These are phyloP conservation scores for Acanthosepion esculentum DNA, from an alignment of 2,888 invertebrate species.

Conservation along the genomic window DNA sequence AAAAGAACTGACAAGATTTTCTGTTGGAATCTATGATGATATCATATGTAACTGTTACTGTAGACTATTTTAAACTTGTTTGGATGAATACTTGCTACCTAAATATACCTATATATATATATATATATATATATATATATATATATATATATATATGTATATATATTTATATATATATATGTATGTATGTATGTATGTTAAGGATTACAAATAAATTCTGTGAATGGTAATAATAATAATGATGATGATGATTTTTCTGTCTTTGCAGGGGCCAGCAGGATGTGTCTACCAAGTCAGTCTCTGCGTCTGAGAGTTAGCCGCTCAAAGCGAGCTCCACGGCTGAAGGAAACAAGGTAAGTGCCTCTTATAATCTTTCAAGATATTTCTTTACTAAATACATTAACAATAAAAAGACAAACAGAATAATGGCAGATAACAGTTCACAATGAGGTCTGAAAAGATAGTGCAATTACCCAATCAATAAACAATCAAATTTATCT, in stretches of 20 bases:
- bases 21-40: too few species aligned
- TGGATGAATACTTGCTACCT: too few species aligned
- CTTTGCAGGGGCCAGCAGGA: not conserved
- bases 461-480: not conserved
- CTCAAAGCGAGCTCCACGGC: slow-evolving; percentile 13
- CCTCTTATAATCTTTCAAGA: not conserved
- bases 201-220: not conserved
- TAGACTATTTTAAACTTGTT: too few species aligned
- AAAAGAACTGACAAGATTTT: too few species aligned
- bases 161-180: too few species aligned
- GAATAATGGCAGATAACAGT: not conserved
- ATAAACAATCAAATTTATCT: too few species aligned
- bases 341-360: not conserved
- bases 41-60: too few species aligned
- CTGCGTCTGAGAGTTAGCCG: not conserved
- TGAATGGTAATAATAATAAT: not conserved
- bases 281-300: not conserved
- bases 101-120: too few species aligned
- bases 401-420: not conserved
- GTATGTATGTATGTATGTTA: too few species aligned
- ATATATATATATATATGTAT: too few species aligned
- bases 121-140: too few species aligned
- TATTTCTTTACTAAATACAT: not conserved
- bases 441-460: not conserved
- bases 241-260: not conserved